Evolutionary conservation across 2,888 invertebrate genomes (phyloP), one percentile per base, ranked within the genome.

Genomic region (Acronicta psi): DNA sequence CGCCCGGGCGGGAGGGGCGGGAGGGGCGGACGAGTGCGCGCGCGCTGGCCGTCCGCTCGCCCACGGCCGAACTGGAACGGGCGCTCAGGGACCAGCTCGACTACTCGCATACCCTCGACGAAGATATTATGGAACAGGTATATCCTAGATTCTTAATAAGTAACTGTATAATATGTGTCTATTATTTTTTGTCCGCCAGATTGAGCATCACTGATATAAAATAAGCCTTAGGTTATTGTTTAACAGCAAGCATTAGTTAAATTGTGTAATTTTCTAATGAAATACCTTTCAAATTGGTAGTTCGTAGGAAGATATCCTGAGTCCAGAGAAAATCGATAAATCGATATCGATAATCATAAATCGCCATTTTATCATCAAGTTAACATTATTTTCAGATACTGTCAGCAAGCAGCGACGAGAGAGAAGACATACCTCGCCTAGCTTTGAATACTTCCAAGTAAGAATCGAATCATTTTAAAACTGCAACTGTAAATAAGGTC

Each of bases 51-150:
- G 80, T 69, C 43, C 88, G 93, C 53, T 93, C 93, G 0, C 93
- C 93, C 70, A 94, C 93, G 1, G 90, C 91, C 0, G 93, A 93
- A 80, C 82, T 94, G 64, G 93, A 93, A 83, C 84, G 89, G 0
- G 93, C 92, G 3, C 75, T 94, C 56, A 64, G 91, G 0, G 89
- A 89, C 79, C 91, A 92, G 80, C 89, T 94, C 14, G 53, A 91
- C 85, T 91, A 92, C 88, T 91, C 93, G 65, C 89, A 90, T 72
- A 78, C 85, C 0, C 84, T 94, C 2, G 93, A 94, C 72, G 89
- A 91, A 8, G 83, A 88, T 52, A 92, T 93, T 63, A 91, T 92
- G 89, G 91, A 92, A 14, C 93, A 93, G 89, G 93, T 91, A 9
- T 2, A 34, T 10, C 5, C n/a, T n/a, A n/a, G n/a, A n/a, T n/a